Evolutionary conservation across 1,140 invertebrate genomes (phyloP), one percentile per base, ranked within the genome.

Genomic region (Euwallacea fornicatus): DNA sequence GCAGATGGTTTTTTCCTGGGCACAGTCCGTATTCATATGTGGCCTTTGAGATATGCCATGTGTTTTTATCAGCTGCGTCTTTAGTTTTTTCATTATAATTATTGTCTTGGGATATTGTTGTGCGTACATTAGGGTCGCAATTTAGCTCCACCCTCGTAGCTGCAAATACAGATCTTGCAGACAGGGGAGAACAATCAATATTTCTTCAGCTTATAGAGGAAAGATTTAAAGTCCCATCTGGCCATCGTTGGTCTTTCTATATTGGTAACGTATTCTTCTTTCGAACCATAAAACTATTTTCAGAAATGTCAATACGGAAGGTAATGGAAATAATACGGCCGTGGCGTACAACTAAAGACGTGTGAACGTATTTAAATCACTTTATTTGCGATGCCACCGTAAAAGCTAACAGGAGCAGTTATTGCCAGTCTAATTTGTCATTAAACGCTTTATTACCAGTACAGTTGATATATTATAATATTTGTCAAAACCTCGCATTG

Each of bases 21-120:
- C 58, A 64, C 44, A 41, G 8, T 42, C 58, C 44, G 53, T 54
- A 69, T 69, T 69, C 66, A 62, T 71, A 77, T 74, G 73, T 73
- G 59, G 63, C 63, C 53, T 76, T 74, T 76, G 71, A 73, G 70
- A 75, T 69, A 76, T 76, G 66, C 75, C 77, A 78, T 78, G 77
- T 78, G 77, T 73, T 73, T 74, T 75, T 71, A 77, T 78, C 77
- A 78, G 76, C 77, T 78, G 77, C 75, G 53, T 55, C 58, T 42
- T 60, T 69, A 33, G 21, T 33, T 33, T 33, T 33, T 33, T 33
- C 21, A 33, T 33, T 33, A 33, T 33, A 33, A 33, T 33, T 33
- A 33, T 33, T 4, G 21, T 33, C 21, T 33, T 33, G 21, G 21
- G 21, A 33, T 33, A 33, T 33, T 33, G 21, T 33, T 33, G 21